Evolutionary conservation across 2,888 invertebrate genomes (phyloP), one percentile per base, ranked within the genome.

Genomic region (Machimus atricapillus): DNA sequence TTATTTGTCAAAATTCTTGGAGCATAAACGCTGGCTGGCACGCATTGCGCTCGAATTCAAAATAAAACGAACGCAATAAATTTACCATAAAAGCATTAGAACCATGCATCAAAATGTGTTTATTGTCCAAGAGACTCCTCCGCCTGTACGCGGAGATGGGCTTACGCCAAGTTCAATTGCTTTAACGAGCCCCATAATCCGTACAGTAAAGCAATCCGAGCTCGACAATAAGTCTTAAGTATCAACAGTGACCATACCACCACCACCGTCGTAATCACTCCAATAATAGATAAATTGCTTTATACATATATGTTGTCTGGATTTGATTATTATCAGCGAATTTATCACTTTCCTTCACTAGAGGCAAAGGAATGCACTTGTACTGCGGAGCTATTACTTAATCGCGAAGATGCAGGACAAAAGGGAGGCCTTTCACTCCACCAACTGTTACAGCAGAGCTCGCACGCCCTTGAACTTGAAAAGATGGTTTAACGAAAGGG

Each of bases 221-320:
- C 73, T 74, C 85, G 46, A 85, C 85, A 85, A 85, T 85, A 85
- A 85, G 85, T 40, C 74, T 85, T 74, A 85, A 85, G 85, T 85
- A 46, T 85, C 85, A 85, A 85, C 85, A 85, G 73, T 73, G 46
- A 23, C 27, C 43, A 27, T 46, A 85, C 85, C 43, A 85, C 66
- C 73, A 73, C 66, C 85, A 85, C 85, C 27, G 85, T 27, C 40
- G 46, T 85, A 85, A 85, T 85, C 85, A 85, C 85, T 85, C 74
- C 85, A 85, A 85, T 85, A 85, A 85, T 85, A 74, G 85, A 85
- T 85, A 85, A 85, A 85, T 85, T 85, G 85, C 85, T 85, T 85
- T 85, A 85, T 46, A 43, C 43, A 85, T 85, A 43, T 73, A 85
- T 85, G 85, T 74, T 74, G 85, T 85, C 85, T 85, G 85, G 43